Percentiles rank a stretch among this genome's conserved stretches.
Evolutionary conservation across 2,797 vertebrate genomes (phyloP).

Genomic region (Pithecia hirsuta): DNA sequence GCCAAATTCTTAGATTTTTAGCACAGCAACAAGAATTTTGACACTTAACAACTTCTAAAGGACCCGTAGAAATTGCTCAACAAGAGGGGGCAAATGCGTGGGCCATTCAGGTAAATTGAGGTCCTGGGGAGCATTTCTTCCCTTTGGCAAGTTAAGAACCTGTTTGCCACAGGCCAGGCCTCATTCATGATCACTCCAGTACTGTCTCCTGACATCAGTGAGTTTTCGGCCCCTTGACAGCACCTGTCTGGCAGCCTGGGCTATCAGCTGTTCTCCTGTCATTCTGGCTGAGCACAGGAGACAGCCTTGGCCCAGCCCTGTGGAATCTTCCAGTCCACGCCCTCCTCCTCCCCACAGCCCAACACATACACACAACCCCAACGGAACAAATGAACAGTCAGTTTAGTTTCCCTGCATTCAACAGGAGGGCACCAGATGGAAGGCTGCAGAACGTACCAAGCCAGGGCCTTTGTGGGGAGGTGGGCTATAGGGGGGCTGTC

Average conservation of each 20-base stretch:
- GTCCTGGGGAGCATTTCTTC: fast-evolving
- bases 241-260: conserved; percentile 79
- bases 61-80: background rate
- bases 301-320: background rate
- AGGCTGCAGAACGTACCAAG: conserved; percentile 68
- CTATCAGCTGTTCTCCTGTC: conserved; percentile 78
- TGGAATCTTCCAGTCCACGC: conserved; percentile 38
- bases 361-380: conserved; percentile 51
- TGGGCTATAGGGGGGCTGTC: conserved; percentile 69
- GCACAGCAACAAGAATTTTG: background rate
- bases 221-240: conserved; percentile 65
- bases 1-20: background rate
- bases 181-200: conserved; percentile 69
- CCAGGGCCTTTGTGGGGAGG: conserved; percentile 53
- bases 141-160: background rate
- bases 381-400: conserved; percentile 86
- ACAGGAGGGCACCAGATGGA: conserved; percentile 83
- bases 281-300: conserved; percentile 54
- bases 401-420: conserved; percentile 80
- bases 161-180: conserved; percentile 25
- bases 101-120: background rate
- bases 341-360: background rate
- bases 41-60: background rate
- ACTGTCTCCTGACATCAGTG: background rate
- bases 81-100: background rate